Conservation (phyloP, 2,797 vertebrate genomes). For the Linurgus olivaceus region DNA sequence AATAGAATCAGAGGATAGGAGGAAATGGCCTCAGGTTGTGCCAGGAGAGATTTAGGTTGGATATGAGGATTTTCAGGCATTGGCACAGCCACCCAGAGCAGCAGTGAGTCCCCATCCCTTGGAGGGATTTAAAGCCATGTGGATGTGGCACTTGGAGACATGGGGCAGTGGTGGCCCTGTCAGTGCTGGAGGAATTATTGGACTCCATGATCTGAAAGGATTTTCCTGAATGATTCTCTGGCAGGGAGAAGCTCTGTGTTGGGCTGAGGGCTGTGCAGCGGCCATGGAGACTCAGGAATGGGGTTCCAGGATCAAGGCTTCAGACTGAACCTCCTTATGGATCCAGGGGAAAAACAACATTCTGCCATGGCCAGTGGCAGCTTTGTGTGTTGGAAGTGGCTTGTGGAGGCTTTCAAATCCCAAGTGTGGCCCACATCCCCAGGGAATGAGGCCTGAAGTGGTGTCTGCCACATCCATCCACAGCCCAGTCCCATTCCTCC, state of each 20-base stretch:
- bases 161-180: background rate
- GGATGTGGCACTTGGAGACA: background rate
- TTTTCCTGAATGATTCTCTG: background rate
- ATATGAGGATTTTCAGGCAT: background rate
- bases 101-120: background rate
- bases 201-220: background rate
- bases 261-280: accelerated
- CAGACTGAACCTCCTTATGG: background rate
- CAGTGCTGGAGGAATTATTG: background rate
- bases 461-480: background rate
- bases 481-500: background rate
- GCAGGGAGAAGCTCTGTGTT: background rate
- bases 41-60: background rate
- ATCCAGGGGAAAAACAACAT: accelerated
- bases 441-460: background rate
- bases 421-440: accelerated
- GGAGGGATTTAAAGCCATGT: background rate
- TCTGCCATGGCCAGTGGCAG: background rate
- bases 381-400: background rate
- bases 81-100: background rate
- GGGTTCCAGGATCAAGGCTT: background rate
- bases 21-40: background rate
- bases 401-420: background rate
- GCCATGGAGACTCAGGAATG: background rate
- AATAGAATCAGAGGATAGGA: background rate